Conservation (phyloP, 2,113 vertebrate genomes). For the Semicossyphus pulcher region DNA sequence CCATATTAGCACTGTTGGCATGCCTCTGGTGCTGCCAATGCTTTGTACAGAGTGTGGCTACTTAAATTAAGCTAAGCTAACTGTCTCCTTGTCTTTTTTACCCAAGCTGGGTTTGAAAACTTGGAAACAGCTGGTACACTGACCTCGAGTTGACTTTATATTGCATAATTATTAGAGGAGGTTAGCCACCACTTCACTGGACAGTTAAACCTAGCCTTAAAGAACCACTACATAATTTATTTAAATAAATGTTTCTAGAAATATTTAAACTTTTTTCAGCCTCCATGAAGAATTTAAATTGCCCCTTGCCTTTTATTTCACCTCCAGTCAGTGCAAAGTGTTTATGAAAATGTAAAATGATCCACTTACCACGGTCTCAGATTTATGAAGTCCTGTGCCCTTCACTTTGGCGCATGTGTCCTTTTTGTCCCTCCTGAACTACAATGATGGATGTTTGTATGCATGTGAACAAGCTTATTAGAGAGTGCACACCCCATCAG, state of each 20-base stretch:
- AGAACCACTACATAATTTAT: neutral
- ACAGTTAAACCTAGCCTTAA: neutral
- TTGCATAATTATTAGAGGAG: neutral
- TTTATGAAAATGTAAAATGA: neutral
- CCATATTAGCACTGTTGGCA: neutral
- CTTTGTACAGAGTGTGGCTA: neutral
- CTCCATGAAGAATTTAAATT: neutral
- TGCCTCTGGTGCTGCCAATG: neutral
- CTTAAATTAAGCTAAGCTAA: neutral
- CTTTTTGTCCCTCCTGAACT: neutral
- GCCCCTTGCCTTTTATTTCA: neutral
- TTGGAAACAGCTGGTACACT: neutral
- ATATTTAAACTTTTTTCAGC: neutral
- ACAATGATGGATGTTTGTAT: constrained; percentile 51
- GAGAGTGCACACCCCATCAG: constrained; percentile 47
- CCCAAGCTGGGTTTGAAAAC: neutral
- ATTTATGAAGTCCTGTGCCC: constrained; percentile 18
- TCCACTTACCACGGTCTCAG: neutral
- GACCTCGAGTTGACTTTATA: neutral
- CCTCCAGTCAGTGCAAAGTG: neutral
- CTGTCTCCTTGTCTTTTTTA: neutral
- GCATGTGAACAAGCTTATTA: constrained; percentile 53
- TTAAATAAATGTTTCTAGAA: neutral
- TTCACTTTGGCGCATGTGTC: neutral
- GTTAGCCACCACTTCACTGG: neutral